These are phyloP conservation scores for Stichopus horrens DNA, from an alignment of 53 echinoderm and acorn worm genomes.

Conservation along the genomic window DNA sequence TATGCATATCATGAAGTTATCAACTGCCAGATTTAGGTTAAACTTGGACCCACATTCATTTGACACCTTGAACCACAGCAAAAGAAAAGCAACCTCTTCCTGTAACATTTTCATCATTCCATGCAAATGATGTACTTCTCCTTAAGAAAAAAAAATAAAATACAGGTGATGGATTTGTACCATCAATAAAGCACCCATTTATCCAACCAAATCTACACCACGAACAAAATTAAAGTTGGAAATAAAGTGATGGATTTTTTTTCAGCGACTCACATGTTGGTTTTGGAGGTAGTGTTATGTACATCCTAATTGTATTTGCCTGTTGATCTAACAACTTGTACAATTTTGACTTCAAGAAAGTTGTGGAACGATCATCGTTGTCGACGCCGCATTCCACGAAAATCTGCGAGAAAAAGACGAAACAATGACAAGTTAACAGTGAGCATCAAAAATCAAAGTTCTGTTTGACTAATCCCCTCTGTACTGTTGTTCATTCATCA, in stretches of 20 bases:
- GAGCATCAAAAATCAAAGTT: too few relatives aligned
- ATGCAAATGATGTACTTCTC: not conserved
- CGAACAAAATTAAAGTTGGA: too few relatives aligned
- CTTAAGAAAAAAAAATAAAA: not conserved
- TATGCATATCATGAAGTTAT: too few relatives aligned
- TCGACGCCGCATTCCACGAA: slow-evolving; percentile 76
- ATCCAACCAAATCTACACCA: too few relatives aligned
- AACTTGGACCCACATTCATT: too few relatives aligned
- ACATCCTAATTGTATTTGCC: slow-evolving; percentile 92
- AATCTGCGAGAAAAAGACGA: slow-evolving; percentile 55
- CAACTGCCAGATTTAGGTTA: too few relatives aligned
- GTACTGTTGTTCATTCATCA: too few relatives aligned
- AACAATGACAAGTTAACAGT: too few relatives aligned
- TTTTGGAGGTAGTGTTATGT: slow-evolving; percentile 73
- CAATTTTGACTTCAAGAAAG: slow-evolving; percentile 71
- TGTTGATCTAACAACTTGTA: slow-evolving; percentile 79
- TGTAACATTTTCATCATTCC: not conserved
- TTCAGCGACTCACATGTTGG: slow-evolving; percentile 54
- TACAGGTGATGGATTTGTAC: not conserved
- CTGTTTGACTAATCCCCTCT: too few relatives aligned
- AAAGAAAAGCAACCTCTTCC: not conserved
- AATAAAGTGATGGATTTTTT: not conserved
- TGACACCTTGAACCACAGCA: too few relatives aligned
- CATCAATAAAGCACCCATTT: not conserved
- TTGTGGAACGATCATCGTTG: slow-evolving; percentile 49